These are phyloP conservation scores for Neosalanx taihuensis DNA, from an alignment of 2,797 vertebrate species.

Conservation along the genomic window DNA sequence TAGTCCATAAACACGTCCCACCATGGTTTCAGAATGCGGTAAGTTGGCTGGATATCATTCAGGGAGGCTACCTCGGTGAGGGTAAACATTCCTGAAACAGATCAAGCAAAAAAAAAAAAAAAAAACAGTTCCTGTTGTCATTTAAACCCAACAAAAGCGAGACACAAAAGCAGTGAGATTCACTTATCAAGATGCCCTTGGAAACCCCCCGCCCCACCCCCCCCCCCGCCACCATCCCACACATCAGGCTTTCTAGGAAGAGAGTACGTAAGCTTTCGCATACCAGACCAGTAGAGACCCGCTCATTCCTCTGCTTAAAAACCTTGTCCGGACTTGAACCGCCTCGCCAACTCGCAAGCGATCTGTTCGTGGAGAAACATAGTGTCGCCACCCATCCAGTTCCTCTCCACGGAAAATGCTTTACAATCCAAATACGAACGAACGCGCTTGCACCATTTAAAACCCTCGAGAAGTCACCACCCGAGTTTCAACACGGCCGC, in stretches of 20 bases:
- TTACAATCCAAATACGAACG: constrained; percentile 37
- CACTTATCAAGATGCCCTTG: neutral
- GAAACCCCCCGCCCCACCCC: too few species aligned
- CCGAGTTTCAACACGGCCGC: constrained; percentile 9
- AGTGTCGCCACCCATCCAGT: neutral
- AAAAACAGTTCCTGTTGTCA: neutral
- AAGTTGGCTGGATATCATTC: constrained; percentile 97
- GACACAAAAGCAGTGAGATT: neutral
- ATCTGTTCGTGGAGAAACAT: constrained; percentile 30
- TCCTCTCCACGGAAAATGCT: neutral
- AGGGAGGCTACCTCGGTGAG: constrained; percentile 98
- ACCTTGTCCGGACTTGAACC: constrained; percentile 31
- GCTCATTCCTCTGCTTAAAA: constrained; percentile 20
- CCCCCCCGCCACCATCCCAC: too few species aligned
- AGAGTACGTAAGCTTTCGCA: neutral
- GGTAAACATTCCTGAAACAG: constrained; percentile 95
- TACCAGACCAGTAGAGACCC: constrained; percentile 2
- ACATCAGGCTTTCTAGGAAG: too few species aligned
- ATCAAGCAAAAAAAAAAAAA: constrained; percentile 53
- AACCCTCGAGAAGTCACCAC: constrained; percentile 13
- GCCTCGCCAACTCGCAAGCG: constrained; percentile 24
- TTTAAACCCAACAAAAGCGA: neutral
- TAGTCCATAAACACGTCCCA: constrained; percentile 99
- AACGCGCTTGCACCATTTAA: neutral
- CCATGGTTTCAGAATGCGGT: constrained; percentile 99